phyloP scores from a whole-genome alignment of 92 coral and sea anemone species.

The Epizoanthus illoricatus region DNA sequence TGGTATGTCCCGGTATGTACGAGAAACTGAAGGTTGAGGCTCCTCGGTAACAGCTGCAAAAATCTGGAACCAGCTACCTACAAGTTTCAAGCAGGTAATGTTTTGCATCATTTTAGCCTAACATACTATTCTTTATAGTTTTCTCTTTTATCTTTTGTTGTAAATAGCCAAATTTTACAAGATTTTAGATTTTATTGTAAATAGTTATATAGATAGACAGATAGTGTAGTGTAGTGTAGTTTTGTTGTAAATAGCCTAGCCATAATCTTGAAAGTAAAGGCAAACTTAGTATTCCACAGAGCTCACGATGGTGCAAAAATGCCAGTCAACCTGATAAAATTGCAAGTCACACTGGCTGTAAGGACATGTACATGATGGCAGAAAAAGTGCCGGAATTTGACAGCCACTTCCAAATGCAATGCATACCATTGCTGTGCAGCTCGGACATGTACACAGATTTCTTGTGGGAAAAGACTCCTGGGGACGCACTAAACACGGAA shows the following conservation, averaged over 20 bases:
- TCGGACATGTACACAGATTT: slow-evolving; percentile 20
- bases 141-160: no score
- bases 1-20: no score
- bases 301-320: slow-evolving; percentile 33
- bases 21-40: no score
- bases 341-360: slow-evolving; percentile 41
- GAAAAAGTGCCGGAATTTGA: slow-evolving; percentile 22
- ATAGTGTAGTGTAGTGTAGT: no score
- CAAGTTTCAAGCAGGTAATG: no score
- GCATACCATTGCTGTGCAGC: slow-evolving; percentile 47
- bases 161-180: no score
- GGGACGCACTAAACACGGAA: neutral
- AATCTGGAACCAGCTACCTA: no score
- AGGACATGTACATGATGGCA: slow-evolving; percentile 35
- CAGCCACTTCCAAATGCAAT: slow-evolving; percentile 41
- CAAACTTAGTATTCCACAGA: slow-evolving; percentile 11
- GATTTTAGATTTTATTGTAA: no score
- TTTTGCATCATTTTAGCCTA: no score
- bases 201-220: no score
- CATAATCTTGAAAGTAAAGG: slow-evolving; percentile 1
- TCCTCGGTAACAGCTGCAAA: no score
- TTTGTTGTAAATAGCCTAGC: neutral
- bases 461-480: slow-evolving; percentile 25
- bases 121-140: no score
- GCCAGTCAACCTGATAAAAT: neutral